Evolutionary conservation across 2,797 vertebrate species (phyloP), one percentile per base, ranked within the genome.

Genomic region (Jordanella pulchra): DNA sequence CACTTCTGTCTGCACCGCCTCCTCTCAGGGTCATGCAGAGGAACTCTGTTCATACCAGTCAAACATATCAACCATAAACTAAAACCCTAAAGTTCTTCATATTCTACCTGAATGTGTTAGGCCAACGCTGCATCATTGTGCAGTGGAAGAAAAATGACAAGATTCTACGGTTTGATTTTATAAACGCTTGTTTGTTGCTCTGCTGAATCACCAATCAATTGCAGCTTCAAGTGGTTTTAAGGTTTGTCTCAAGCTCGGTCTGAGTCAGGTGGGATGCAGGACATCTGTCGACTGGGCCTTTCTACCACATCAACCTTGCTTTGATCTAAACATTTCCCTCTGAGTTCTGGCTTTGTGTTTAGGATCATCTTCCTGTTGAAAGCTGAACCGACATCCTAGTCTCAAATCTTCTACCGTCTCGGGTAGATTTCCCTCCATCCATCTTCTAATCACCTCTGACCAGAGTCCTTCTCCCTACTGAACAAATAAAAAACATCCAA

Each of bases 21-120:
- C 58, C 48, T 61, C 70, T 77, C 35, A 71, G 23, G 1, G 0
- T 9, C 53, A 66, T 64, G 67, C 64, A 3, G 50, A 53, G 3
- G 2, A 4, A 21, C 6, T 6, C 5, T 50, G 1, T 50, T 50
- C 48, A 50, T 50, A 51, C 50, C 9, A 51, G 50, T 10, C 21
- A 23, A 14, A 47, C 45, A 47, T 47, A 15, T 18, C 18, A 21
- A 1, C 18, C n/a, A n/a, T n/a, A 7, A 3, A 23, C 10, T 51
- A n/a, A 51, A 51, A n/a, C 50, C 23, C 23, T 23, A n/a, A 51
- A n/a, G 50, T 10, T 51, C 53, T 13, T 25, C 25, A 12, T 14
- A 54, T 54, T 25, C 4, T 27, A 25, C 1, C 13, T 12, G 25
- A 25, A 27, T n/a, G 11, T 27, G 12, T 13, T 54, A 2, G 13